These are phyloP conservation scores for Callorhinus ursinus DNA, from an alignment of 2,113 vertebrate species.

Conservation along the genomic window DNA sequence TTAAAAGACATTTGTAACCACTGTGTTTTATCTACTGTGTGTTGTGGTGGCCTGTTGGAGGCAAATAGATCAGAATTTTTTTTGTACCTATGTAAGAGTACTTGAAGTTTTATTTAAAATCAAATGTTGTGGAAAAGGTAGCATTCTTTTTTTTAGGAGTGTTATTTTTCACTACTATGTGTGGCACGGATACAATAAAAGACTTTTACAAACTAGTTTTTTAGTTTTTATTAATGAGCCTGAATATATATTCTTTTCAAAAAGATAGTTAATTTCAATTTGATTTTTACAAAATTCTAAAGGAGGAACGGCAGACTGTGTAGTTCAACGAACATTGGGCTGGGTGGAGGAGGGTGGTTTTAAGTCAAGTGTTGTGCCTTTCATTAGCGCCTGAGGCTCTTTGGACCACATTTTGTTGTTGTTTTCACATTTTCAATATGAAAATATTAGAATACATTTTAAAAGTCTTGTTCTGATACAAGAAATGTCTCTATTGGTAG, in stretches of 20 bases:
- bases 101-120: slow-evolving; percentile 99
- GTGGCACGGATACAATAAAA: slow-evolving; percentile 99
- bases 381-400: not conserved
- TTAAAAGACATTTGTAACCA: slow-evolving; percentile 96
- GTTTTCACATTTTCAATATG: slow-evolving; percentile 13
- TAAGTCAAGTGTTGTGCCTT: not conserved
- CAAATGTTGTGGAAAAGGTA: slow-evolving; percentile 99
- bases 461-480: not conserved
- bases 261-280: not conserved
- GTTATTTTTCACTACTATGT: slow-evolving; percentile 99
- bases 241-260: slow-evolving; percentile 12
- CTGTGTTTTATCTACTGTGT: slow-evolving; percentile 99
- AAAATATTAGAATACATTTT: slow-evolving; percentile 48
- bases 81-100: slow-evolving; percentile 99
- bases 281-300: slow-evolving; percentile 33
- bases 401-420: not conserved
- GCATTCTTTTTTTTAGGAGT: slow-evolving; percentile 99
- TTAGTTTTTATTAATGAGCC: slow-evolving; percentile 78
- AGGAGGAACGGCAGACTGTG: not conserved
- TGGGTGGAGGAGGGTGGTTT: not conserved
- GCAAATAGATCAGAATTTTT: slow-evolving; percentile 95
- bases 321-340: not conserved
- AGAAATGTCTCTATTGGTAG: slow-evolving; percentile 35
- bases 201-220: slow-evolving; percentile 95
- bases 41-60: slow-evolving; percentile 96